Base-by-base conservation (phyloP, 2,888 invertebrate genomes). In the Brachypalpus laphriformis region DNA sequence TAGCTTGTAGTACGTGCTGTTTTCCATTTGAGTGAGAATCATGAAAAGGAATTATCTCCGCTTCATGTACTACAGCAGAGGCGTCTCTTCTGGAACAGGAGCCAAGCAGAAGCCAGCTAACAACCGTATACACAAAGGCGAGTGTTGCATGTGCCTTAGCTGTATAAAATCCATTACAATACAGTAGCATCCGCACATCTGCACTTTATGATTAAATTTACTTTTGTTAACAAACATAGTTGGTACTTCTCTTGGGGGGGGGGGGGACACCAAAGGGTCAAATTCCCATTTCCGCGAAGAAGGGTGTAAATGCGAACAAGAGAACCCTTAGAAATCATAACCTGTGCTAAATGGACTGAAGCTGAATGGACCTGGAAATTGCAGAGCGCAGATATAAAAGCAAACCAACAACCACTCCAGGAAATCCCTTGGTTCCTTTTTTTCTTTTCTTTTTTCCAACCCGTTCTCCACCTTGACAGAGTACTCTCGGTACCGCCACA, bases 11-110 rank as follows among this genome's bases (percentile, higher is more conserved):
- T 70, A 83, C 83, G 86, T 88, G 89, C 88, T 90, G 89, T 90
- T 90, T 90, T 90, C 90, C 89, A 89, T 90, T 88, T 88, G 89
- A 90, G 87, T 89, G 91, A 87, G 89, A 89, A 90, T 90, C 90
- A 90, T 90, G 89, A 90, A 90, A 90, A 87, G 88, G 83, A 88
- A 90, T 90, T 90, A 90, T 88, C 89, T 88, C 89, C 89, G 90
- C 89, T 90, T 90, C 90, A 89, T 88, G 88, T 87, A 89, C 63
- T 83, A 42, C 83, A 87, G 25, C 42, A 28, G 59, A 54, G 18
- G 16, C 49, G 49, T 4, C 61, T 61, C 54, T 40, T 57, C 54
- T 59, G 28, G 20, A 34, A 34, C 66, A 51, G 65, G 45, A 71
- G 31, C 65, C 16, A 42, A 65, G 65, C 42, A n/a, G n/a, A 42